phyloP scores from a whole-genome alignment of 2,113 vertebrate species.

The Ceratotherium simum region DNA sequence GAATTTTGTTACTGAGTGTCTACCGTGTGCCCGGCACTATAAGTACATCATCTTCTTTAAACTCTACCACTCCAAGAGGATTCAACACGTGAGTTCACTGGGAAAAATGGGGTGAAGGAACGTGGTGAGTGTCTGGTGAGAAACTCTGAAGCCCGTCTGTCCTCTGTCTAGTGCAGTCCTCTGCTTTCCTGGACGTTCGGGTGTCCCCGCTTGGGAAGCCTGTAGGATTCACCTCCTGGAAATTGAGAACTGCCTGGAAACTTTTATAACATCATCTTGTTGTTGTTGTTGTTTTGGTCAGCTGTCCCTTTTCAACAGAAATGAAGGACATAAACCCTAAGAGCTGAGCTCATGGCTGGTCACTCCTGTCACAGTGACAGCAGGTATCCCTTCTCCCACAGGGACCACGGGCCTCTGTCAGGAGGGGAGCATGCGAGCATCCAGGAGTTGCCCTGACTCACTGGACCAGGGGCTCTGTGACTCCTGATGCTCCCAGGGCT shows the following conservation, averaged over 20 bases:
- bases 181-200: neutral
- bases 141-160: rapidly evolving
- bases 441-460: too few species aligned
- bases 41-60: rapidly evolving
- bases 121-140: rapidly evolving
- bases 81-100: rapidly evolving
- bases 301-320: neutral
- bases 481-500: neutral
- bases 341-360: neutral
- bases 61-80: rapidly evolving
- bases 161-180: too few species aligned
- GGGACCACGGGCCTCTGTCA: rapidly evolving
- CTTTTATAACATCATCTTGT: neutral
- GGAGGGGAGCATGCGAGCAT: neutral
- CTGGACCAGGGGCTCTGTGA: neutral
- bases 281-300: neutral
- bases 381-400: neutral
- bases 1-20: neutral
- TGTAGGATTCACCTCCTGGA: neutral
- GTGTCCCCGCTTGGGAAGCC: neutral
- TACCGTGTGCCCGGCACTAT: rapidly evolving
- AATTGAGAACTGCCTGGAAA: neutral
- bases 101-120: rapidly evolving
- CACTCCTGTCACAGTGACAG: neutral
- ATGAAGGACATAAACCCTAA: neutral